phyloP scores from a whole-genome alignment of 2,888 invertebrate species.

The Automeris io region DNA sequence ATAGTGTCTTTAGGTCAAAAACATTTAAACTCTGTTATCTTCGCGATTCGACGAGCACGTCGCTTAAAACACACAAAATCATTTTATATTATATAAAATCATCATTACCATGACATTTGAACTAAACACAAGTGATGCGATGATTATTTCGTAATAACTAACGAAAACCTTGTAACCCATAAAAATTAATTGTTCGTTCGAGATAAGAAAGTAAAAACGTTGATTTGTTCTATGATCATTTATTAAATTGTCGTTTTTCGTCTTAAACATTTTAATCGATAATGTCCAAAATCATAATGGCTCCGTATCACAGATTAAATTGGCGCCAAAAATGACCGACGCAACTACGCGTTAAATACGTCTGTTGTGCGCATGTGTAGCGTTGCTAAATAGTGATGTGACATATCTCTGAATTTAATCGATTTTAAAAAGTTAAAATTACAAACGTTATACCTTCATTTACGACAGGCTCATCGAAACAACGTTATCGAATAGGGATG shows the following conservation, averaged over 20 bases:
- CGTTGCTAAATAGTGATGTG: constrained; percentile 1
- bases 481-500: constrained; percentile 17
- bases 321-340: constrained; percentile 43
- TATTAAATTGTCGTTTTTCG: neutral
- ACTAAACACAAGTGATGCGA: too few relatives aligned
- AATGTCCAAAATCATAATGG: constrained; percentile 20
- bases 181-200: too few relatives aligned
- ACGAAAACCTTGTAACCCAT: too few relatives aligned
- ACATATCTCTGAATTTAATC: neutral
- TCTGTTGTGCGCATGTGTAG: neutral
- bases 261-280: constrained; percentile 17
- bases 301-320: constrained; percentile 26
- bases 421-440: too few relatives aligned
- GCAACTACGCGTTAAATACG: neutral
- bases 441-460: too few relatives aligned
- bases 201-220: too few relatives aligned
- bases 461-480: neutral
- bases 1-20: constrained; percentile 46
- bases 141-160: too few relatives aligned
- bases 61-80: too few relatives aligned
- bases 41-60: neutral
- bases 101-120: too few relatives aligned
- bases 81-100: too few relatives aligned
- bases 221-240: too few relatives aligned
- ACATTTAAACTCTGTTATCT: constrained; percentile 27